Evolutionary conservation across 2,113 vertebrate genomes (phyloP).

Genomic region (Nettapus auritus): DNA sequence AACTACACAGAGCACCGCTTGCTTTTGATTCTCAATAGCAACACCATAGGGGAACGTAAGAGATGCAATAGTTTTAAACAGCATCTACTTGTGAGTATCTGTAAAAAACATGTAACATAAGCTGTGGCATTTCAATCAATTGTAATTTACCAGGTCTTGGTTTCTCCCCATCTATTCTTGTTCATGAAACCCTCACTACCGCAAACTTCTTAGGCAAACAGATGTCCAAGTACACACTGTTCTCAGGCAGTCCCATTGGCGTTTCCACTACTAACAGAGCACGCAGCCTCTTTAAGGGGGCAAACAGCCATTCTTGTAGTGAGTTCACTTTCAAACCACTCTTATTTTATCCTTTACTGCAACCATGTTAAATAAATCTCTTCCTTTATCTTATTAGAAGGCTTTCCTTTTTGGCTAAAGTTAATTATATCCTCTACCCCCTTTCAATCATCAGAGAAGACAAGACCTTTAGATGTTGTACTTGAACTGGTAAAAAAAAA

Average conservation of each 20-base stretch:
- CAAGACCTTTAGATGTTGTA: background rate
- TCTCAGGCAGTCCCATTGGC: background rate
- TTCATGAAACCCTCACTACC: background rate
- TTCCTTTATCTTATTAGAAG: background rate
- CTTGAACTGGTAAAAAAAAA: background rate
- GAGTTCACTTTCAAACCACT: background rate
- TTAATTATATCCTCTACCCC: background rate
- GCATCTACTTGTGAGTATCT: conserved; percentile 57
- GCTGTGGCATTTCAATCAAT: background rate
- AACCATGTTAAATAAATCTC: conserved; percentile 3
- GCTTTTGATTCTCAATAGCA: conserved; percentile 44
- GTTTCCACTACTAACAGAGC: background rate
- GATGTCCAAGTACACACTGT: background rate
- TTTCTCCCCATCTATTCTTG: background rate
- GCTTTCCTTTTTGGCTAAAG: conserved; percentile 21
- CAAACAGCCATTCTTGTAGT: background rate
- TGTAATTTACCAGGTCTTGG: background rate
- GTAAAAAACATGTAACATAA: conserved; percentile 3
- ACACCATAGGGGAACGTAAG: conserved; percentile 26
- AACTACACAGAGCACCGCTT: conserved; percentile 52
- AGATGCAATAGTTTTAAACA: conserved; percentile 51
- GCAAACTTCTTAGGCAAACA: background rate
- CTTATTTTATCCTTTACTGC: background rate
- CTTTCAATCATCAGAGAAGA: background rate
- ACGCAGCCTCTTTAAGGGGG: background rate